A percentile compares a stretch with the other conserved stretches of the same genome.
Evolutionary conservation across 2,797 vertebrate species (phyloP).

Genomic region (Chlorospingus semifuscus): DNA sequence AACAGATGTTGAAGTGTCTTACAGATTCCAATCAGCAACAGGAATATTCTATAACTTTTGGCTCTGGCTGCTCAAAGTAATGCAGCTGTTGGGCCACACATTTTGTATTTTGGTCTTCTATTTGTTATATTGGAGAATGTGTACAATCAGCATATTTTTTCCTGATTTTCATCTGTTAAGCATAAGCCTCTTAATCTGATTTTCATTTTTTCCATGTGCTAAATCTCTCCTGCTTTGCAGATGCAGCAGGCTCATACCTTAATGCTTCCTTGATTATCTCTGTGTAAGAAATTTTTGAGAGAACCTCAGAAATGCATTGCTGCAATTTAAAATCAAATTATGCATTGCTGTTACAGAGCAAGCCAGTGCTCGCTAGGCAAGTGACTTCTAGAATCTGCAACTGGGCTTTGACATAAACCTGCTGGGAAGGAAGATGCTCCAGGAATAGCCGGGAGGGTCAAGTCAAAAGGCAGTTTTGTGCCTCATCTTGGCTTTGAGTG

Average conservation of each 20-base stretch:
- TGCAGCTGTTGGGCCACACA: constrained; percentile 48
- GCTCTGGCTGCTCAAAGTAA: neutral
- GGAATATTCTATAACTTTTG: constrained; percentile 2
- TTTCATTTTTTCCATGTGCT: neutral
- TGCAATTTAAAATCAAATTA: neutral
- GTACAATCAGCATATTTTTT: neutral
- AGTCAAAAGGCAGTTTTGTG: neutral
- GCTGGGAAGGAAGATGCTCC: neutral
- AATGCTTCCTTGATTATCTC: neutral
- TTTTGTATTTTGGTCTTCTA: neutral
- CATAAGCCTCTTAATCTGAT: neutral
- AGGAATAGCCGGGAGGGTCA: neutral
- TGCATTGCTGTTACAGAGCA: neutral
- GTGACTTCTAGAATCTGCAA: neutral
- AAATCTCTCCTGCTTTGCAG: neutral
- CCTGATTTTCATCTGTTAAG: neutral
- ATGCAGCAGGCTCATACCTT: neutral
- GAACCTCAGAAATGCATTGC: neutral
- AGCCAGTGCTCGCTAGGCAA: too few species aligned
- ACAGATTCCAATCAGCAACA: constrained; percentile 22
- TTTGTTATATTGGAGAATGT: neutral
- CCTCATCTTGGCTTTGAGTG: neutral
- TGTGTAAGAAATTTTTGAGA: neutral
- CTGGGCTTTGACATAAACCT: neutral
- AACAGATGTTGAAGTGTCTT: constrained; percentile 55